Conservation (phyloP, 1,140 invertebrate species). For the Patella vulgata region DNA sequence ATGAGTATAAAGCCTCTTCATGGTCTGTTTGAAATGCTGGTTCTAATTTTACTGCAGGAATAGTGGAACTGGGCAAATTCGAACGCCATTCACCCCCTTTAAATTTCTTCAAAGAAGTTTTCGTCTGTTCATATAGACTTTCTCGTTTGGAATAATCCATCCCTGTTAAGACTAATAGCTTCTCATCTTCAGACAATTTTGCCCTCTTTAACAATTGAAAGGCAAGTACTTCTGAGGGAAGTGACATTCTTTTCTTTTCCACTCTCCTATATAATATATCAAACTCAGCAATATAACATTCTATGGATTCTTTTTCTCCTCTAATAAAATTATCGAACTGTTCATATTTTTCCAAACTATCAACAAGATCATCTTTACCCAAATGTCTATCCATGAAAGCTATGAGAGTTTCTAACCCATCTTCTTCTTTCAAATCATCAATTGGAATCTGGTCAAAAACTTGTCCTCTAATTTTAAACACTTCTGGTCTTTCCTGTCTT, state of each 20-base stretch:
- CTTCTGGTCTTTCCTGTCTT: too few species aligned
- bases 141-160: conserved; percentile 22
- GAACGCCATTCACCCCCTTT: neutral
- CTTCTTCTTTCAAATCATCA: too few species aligned
- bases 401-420: too few species aligned
- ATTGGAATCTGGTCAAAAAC: too few species aligned
- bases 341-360: too few species aligned
- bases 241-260: conserved; percentile 3
- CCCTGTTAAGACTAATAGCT: conserved; percentile 26
- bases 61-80: too few species aligned
- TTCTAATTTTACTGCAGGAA: neutral
- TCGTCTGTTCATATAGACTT: conserved; percentile 20
- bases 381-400: too few species aligned
- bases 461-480: too few species aligned
- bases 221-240: conserved; percentile 21
- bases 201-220: conserved; percentile 19
- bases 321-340: too few species aligned
- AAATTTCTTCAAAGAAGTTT: conserved; percentile 17
- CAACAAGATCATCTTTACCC: too few species aligned
- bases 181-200: conserved; percentile 20
- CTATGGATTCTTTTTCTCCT: too few species aligned
- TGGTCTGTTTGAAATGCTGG: neutral
- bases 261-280: neutral
- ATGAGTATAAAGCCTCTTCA: neutral
- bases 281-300: too few species aligned